A percentile compares a stretch with the other conserved stretches of the same genome.
Evolutionary conservation across 2,113 vertebrate genomes (phyloP).

Genomic region (Megaceryle maxima): DNA sequence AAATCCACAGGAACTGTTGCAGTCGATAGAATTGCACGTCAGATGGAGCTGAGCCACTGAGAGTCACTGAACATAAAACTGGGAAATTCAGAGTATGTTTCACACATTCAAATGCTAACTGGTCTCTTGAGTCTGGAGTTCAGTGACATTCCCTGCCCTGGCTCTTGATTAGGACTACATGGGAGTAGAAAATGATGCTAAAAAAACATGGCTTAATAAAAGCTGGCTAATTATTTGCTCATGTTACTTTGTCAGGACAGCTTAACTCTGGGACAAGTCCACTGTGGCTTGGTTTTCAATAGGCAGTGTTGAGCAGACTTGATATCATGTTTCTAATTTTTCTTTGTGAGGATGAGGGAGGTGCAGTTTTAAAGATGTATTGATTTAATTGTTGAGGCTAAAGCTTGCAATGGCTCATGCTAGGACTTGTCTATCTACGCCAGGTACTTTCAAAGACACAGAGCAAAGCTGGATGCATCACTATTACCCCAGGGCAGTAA

Average conservation of each 20-base stretch:
- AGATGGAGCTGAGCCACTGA: neutral
- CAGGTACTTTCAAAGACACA: neutral
- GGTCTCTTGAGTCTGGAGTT: neutral
- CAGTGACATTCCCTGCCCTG: neutral
- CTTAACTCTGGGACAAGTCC: neutral
- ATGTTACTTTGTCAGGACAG: neutral
- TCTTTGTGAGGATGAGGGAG: neutral
- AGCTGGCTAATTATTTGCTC: conserved; percentile 3
- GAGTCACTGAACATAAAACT: neutral
- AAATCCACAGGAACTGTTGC: neutral
- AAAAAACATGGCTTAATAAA: neutral
- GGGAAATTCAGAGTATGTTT: neutral
- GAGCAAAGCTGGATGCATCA: neutral
- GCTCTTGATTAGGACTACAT: neutral
- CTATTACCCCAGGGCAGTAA: neutral
- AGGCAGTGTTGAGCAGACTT: neutral
- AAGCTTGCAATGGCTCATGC: neutral
- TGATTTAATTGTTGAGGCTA: neutral
- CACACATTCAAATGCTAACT: neutral
- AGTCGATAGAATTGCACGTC: neutral
- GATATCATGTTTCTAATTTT: neutral
- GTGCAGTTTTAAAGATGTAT: neutral
- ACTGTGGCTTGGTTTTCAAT: neutral
- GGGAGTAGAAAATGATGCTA: neutral
- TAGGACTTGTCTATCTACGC: neutral